Conservation (phyloP, 2,113 vertebrate genomes). For the Grammomys surdaster region DNA sequence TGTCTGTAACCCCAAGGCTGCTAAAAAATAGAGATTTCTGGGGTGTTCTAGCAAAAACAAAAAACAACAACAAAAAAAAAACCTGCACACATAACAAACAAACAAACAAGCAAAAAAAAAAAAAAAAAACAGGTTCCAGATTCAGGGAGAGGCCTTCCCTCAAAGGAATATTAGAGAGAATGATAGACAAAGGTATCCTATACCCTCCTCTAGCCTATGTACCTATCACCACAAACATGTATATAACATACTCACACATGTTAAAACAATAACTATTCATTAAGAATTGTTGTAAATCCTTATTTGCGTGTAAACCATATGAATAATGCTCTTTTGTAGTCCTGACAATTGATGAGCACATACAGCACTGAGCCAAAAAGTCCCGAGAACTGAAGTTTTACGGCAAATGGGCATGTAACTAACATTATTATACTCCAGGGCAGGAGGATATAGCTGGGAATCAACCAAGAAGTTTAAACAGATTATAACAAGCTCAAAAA, state of each 20-base stretch:
- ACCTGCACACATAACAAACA: background rate
- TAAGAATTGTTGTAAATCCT: slow-evolving; percentile 21
- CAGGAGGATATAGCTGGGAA: background rate
- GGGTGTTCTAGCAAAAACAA: background rate
- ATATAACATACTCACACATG: background rate
- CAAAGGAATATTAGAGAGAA: background rate
- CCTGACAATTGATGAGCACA: background rate
- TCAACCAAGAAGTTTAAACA: background rate
- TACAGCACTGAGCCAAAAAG: background rate
- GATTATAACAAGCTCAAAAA: slow-evolving; percentile 19
- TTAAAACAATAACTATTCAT: background rate
- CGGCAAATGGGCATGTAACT: slow-evolving; percentile 1
- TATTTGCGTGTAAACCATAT: slow-evolving; percentile 1
- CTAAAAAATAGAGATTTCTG: background rate
- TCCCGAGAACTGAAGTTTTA: background rate
- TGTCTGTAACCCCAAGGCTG: background rate
- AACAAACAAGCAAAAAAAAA: background rate
- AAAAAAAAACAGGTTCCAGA: background rate
- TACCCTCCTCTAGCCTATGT: background rate
- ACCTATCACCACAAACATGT: background rate
- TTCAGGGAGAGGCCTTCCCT: background rate
- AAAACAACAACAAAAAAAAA: background rate
- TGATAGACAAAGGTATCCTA: background rate
- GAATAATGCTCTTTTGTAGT: background rate
- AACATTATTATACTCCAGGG: background rate